Percentiles rank a stretch among this genome's conserved stretches.
phyloP scores from a whole-genome alignment of 2,797 vertebrate species.

The Carduelis carduelis region DNA sequence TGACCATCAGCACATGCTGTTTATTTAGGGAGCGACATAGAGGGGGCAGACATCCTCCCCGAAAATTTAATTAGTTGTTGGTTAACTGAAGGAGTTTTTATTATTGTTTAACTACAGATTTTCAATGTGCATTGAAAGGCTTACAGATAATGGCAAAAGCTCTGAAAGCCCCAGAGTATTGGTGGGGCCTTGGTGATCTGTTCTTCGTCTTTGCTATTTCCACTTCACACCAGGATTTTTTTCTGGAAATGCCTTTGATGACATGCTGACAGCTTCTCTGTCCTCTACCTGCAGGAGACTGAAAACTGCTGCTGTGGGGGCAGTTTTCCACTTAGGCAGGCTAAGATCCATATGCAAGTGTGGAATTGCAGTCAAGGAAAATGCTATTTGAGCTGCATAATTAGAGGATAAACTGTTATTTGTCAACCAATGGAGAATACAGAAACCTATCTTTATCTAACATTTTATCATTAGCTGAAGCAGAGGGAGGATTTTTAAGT shows the following conservation, averaged over 20 bases:
- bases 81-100: background rate
- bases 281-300: conserved; percentile 8
- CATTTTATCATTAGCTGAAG: conserved; percentile 52
- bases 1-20: background rate
- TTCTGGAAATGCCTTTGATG: background rate
- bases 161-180: background rate
- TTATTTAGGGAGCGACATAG: background rate
- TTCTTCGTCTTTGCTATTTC: background rate
- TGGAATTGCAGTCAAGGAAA: conserved; percentile 37
- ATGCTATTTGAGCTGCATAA: conserved; percentile 18
- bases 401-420: conserved; percentile 58
- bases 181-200: background rate
- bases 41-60: background rate
- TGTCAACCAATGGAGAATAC: conserved; percentile 40
- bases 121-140: background rate
- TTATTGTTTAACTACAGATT: background rate
- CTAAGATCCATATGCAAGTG: background rate
- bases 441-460: conserved; percentile 28
- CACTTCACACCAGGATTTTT: background rate
- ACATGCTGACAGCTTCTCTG: background rate
- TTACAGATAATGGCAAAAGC: background rate
- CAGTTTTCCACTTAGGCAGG: background rate
- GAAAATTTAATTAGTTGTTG: background rate
- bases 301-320: background rate
- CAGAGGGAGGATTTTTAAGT: conserved; percentile 60